A percentile compares a stretch with the other conserved stretches of the same genome.
phyloP scores from a whole-genome alignment of 2,888 invertebrate genomes.

The Heliconius charithonia region DNA sequence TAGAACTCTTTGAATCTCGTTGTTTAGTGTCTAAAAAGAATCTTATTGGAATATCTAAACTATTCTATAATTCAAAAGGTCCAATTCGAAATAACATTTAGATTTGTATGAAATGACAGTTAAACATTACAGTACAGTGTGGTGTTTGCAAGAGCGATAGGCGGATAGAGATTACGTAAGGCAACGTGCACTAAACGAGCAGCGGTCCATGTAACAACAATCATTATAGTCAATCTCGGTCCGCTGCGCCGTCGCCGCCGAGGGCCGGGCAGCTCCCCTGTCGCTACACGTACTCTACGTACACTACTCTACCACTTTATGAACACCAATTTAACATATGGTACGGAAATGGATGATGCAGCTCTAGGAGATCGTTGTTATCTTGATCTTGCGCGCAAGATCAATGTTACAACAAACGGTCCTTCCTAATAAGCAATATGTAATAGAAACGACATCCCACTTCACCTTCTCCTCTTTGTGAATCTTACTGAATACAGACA shows the following conservation, averaged over 20 bases:
- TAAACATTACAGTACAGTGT: neutral
- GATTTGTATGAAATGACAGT: neutral
- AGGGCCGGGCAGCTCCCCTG: conserved; percentile 29
- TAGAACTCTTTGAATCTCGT: neutral
- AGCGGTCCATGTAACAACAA: conserved; percentile 66
- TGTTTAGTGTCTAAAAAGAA: conserved; percentile 6
- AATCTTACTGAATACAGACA: neutral
- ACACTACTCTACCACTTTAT: conserved; percentile 17
- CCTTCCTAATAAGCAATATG: conserved; percentile 3
- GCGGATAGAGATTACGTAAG: conserved; percentile 66
- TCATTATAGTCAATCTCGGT: conserved; percentile 60
- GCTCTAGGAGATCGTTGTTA: conserved; percentile 27
- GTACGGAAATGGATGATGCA: conserved; percentile 29
- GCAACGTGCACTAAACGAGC: conserved; percentile 59
- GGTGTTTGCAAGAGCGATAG: conserved; percentile 14
- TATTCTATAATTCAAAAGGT: neutral
- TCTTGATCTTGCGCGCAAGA: conserved; percentile 33
- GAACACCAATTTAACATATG: conserved; percentile 28
- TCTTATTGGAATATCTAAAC: conserved; percentile 3
- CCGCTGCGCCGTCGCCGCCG: conserved; percentile 33
- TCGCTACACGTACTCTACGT: conserved; percentile 36
- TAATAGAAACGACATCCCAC: neutral
- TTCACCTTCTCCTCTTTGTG: neutral
- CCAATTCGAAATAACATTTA: neutral
- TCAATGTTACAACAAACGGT: conserved; percentile 40